A percentile compares a stretch with the other conserved stretches of the same genome.
Evolutionary conservation across 2,797 vertebrate genomes (phyloP).

Genomic region (Serranus cabrilla): DNA sequence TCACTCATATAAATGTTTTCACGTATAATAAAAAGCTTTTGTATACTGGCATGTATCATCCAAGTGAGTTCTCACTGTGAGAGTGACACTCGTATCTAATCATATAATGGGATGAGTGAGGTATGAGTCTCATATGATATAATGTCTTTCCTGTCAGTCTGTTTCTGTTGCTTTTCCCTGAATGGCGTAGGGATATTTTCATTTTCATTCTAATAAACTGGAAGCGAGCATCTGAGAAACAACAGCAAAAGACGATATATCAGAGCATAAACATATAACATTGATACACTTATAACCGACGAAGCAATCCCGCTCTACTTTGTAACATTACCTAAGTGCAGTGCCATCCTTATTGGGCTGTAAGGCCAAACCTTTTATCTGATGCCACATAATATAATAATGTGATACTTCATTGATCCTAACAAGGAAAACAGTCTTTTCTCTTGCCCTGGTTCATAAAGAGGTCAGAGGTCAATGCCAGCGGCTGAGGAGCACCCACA

Average conservation of each 20-base stretch:
- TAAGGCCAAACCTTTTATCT: conserved; percentile 45
- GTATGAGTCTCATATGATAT: conserved; percentile 35
- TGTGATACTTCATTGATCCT: conserved; percentile 56
- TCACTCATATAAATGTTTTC: not conserved
- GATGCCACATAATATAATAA: conserved; percentile 58
- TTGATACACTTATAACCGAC: conserved; percentile 29
- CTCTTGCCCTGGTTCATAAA: conserved; percentile 16
- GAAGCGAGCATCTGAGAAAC: conserved; percentile 11
- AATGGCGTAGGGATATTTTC: conserved; percentile 6
- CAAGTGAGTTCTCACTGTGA: conserved; percentile 17
- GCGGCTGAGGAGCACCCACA: not conserved
- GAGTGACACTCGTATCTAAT: conserved; percentile 11
- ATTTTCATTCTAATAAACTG: conserved; percentile 17
- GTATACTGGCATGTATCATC: conserved; percentile 14
- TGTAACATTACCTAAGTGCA: conserved; percentile 60
- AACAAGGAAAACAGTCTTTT: conserved; percentile 13
- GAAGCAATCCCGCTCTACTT: conserved; percentile 43
- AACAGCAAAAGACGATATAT: conserved; percentile 28
- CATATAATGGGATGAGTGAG: conserved; percentile 19
- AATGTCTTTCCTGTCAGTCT: not conserved
- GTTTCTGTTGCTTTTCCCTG: conserved; percentile 7
- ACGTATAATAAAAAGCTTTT: conserved; percentile 18
- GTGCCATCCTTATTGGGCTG: conserved; percentile 38
- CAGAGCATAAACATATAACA: conserved; percentile 33
- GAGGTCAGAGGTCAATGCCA: conserved; percentile 43